Evolutionary conservation across 2,113 vertebrate species (phyloP).

Genomic region (Brachypodius melanocephalos): DNA sequence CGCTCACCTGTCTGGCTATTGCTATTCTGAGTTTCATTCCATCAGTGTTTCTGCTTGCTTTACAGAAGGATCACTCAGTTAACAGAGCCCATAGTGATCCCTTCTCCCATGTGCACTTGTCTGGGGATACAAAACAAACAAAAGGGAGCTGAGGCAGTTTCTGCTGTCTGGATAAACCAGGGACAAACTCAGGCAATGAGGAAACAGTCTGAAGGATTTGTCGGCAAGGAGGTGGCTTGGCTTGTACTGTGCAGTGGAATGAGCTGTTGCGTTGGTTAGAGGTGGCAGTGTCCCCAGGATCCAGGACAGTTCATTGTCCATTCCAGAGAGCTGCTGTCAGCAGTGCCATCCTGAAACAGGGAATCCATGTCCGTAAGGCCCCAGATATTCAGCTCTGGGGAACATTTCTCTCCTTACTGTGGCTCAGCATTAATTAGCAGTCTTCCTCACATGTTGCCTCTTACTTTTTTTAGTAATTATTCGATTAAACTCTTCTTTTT

Average conservation of each 20-base stretch:
- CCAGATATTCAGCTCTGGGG: neutral
- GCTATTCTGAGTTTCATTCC: neutral
- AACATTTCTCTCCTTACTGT: neutral
- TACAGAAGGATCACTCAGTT: neutral
- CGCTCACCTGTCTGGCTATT: neutral
- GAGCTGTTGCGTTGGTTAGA: neutral
- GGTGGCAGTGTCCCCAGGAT: too few species aligned
- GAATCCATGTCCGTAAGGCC: neutral
- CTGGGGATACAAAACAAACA: neutral
- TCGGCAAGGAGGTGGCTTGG: neutral
- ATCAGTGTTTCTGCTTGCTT: neutral
- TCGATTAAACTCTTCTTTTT: neutral
- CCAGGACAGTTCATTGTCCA: neutral
- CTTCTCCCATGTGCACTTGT: neutral
- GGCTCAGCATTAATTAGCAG: neutral
- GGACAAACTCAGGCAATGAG: neutral
- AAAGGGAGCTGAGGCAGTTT: neutral
- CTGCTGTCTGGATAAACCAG: neutral
- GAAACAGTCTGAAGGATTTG: neutral
- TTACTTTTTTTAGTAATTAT: neutral
- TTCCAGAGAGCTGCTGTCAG: neutral
- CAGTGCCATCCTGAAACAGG: neutral
- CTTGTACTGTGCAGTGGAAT: neutral
- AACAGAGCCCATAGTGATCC: neutral
- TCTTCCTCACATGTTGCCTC: neutral